Evolutionary conservation across 2,797 vertebrate genomes (phyloP), one percentile per base, ranked within the genome.

Genomic region (Sebastes umbrosus): DNA sequence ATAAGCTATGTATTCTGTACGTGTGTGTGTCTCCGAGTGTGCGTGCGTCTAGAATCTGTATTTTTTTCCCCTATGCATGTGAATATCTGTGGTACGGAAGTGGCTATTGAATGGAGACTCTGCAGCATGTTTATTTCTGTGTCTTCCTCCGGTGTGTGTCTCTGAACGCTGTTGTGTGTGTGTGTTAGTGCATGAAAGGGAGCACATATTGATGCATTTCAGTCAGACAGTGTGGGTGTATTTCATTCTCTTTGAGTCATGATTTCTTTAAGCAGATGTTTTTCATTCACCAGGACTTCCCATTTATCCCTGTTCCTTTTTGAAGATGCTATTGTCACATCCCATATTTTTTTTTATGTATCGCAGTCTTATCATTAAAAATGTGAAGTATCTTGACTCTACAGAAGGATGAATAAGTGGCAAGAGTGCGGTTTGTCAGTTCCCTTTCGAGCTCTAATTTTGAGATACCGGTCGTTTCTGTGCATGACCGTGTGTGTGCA

Each of bases 161-260:
- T 90, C 58, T 91, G 77, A 88, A 82, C 50, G 75, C 82, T 43
- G 69, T 83, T 20, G 60, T 85, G 83, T 73, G 84, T 87, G 86
- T 77, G 83, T 89, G 86, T 87, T 36, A 69, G 84, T 80, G 86
- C 79, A 77, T 90, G 89, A 88, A 86, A 83, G 86, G 69, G 75
- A 84, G 84, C 87, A 87, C 88, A 92, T 92, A 93, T 93, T 89
- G 91, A 93, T 93, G 91, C 87, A 77, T 93, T 93, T 94, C 88
- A 90, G 87, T 93, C 93, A 94, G 93, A 94, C 93, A 89, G 88
- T 92, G 93, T 94, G 93, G 92, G 93, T 94, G 92, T 91, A 87
- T 93, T 90, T 90, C 90, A 82, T 92, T 94, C 90, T 90, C 88
- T 92, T 93, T 94, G 88, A 92, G 83, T 93, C 91, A 92, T 87